Evolutionary conservation across 2,888 invertebrate species (phyloP).

Genomic region (Candidula unifasciata): DNA sequence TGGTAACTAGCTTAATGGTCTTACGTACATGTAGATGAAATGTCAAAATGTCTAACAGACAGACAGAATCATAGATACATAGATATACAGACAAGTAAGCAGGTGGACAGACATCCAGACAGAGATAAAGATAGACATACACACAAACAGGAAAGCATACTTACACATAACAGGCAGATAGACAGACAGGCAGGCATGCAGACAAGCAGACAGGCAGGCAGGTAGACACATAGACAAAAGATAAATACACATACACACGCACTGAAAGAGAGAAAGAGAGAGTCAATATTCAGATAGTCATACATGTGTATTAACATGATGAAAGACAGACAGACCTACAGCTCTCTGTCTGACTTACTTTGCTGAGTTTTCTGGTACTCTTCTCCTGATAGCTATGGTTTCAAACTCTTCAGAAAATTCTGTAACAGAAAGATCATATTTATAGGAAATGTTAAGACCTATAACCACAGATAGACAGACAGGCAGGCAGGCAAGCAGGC

Average conservation of each 20-base stretch:
- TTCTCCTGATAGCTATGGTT: conserved; percentile 55
- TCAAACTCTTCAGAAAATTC: conserved; percentile 60
- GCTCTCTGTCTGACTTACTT: not conserved
- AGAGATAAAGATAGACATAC: not conserved
- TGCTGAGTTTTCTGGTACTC: conserved; percentile 49
- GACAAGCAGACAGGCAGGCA: not conserved
- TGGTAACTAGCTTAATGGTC: no score
- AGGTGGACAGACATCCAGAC: no score
- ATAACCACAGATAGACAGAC: no score
- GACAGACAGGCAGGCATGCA: not conserved
- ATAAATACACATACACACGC: no score
- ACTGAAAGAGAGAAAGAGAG: not conserved
- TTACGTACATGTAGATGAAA: no score
- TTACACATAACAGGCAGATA: not conserved
- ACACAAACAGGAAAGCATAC: not conserved
- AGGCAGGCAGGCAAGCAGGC: no score
- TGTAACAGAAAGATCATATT: conserved; percentile 38
- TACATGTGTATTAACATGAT: not conserved
- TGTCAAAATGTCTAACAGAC: no score
- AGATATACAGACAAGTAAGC: not conserved
- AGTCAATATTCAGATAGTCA: no score
- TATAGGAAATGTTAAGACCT: no score
- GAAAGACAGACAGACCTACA: not conserved
- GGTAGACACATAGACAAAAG: not conserved
- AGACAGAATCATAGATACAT: not conserved